Percentiles rank a stretch among this genome's conserved stretches.
These are phyloP conservation scores for Hyperopisus bebe DNA, from an alignment of 2,113 vertebrate genomes.

Conservation along the genomic window DNA sequence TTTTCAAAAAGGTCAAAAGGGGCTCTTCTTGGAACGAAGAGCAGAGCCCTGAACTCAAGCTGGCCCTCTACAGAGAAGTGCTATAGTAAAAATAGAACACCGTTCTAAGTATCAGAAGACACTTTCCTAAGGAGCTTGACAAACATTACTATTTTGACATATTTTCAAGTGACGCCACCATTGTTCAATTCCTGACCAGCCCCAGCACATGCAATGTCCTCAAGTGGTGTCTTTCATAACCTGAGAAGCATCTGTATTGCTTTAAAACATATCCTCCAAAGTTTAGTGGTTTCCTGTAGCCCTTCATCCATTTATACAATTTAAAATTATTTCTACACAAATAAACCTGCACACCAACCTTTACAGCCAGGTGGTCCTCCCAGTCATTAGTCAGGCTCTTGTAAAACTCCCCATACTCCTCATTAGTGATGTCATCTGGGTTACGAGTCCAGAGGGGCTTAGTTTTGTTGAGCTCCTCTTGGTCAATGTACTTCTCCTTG, in stretches of 20 bases:
- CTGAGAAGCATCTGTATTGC: not conserved
- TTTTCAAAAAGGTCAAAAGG: conserved; percentile 38
- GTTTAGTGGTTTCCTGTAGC: not conserved
- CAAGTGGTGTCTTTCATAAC: not conserved
- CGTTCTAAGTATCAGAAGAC: not conserved
- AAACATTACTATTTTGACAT: not conserved
- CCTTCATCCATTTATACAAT: not conserved
- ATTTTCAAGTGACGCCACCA: not conserved
- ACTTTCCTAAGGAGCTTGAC: not conserved
- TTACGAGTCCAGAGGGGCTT: conserved; percentile 75
- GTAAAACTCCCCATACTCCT: conserved; percentile 72
- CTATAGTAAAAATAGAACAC: conserved; percentile 14
- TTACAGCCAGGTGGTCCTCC: conserved; percentile 77
- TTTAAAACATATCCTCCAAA: not conserved
- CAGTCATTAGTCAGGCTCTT: conserved; percentile 77
- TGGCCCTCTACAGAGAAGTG: conserved; percentile 40
- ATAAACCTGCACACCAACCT: conserved; percentile 49
- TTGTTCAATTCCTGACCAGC: not conserved
- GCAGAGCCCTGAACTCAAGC: conserved; percentile 35
- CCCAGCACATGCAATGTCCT: not conserved
- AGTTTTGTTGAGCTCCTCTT: conserved; percentile 54
- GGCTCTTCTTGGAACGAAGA: conserved; percentile 33
- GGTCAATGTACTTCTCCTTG: conserved; percentile 69
- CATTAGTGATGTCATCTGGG: conserved; percentile 73
- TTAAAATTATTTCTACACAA: not conserved